Conservation (phyloP, 2,797 vertebrate species). For the Pangasius djambal region DNA sequence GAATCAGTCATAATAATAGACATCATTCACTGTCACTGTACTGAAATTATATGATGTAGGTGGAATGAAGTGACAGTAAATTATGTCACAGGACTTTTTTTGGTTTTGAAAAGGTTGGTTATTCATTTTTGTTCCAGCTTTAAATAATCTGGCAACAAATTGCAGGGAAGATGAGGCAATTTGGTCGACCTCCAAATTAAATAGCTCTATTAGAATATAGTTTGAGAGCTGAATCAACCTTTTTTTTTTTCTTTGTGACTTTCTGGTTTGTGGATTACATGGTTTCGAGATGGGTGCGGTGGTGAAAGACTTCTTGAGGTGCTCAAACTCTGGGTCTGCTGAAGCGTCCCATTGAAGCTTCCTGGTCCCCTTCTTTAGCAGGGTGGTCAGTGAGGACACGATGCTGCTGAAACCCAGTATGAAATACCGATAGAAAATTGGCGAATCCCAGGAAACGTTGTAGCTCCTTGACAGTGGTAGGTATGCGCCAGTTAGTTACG, state of each 20-base stretch:
- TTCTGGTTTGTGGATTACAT: not conserved
- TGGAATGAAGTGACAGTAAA: not conserved
- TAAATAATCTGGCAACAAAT: not conserved
- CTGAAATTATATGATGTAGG: not conserved
- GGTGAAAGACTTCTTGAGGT: too few relatives aligned
- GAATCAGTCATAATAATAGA: not conserved
- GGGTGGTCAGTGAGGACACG: too few relatives aligned
- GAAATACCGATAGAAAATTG: too few relatives aligned
- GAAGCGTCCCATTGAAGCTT: too few relatives aligned
- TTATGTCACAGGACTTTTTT: conserved; percentile 39
- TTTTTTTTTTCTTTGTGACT: not conserved
- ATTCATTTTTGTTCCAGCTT: conserved; percentile 39
- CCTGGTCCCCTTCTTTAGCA: too few relatives aligned
- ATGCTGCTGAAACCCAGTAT: too few relatives aligned
- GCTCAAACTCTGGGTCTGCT: too few relatives aligned
- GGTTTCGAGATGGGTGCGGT: too few relatives aligned
- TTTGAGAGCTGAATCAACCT: too few relatives aligned
- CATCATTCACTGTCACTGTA: not conserved
- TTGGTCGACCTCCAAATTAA: conserved; percentile 49
- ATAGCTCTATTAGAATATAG: conserved; percentile 48
- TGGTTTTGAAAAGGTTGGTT: conserved; percentile 26
- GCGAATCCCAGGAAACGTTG: too few relatives aligned
- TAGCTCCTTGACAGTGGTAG: too few relatives aligned
- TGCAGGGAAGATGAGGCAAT: not conserved
- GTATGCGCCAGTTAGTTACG: too few relatives aligned